Base-by-base conservation (phyloP, 2,888 invertebrate species). In the Drosophila cognata region DNA sequence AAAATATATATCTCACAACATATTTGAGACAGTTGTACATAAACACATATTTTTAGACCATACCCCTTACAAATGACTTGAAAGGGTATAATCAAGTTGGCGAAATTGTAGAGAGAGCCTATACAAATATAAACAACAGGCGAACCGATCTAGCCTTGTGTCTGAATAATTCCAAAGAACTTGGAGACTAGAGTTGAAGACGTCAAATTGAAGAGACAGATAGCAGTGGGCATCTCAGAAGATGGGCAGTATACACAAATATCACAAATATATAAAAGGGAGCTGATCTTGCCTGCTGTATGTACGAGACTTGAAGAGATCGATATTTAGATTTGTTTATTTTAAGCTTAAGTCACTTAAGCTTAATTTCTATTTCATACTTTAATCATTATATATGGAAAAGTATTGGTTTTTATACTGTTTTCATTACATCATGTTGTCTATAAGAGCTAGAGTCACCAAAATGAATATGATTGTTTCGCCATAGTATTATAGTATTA, bases 1-100 rank as follows among this genome's bases (percentile, higher is more conserved):
- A 84, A 89, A 88, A 84, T 80, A 89, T 84, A 89, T 86, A 81
- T 84, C 64, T 74, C 84, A 67, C 67, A 73, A 79, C 72, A 70
- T 67, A 73, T 65, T 61, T 41, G 25, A 48, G 51, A 29, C 60
- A 48, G n/a, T 56, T 33, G 38, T n/a, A 57, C 11, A 69, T 25
- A 69, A 35, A 50, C 35, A 70, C 46, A 60, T 43, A 41, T 35
- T 69, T 28, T 29, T 52, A 51, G 51, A 53, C 10, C 31, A 13
- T 21, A 16, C 29, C 4, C 18, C 11, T 18, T 8, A 16, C 1
- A 16, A 4, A 46, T 16, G 16, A 8, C 16, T 25, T 25, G 8
- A 46, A 1, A 46, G 46, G 16, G 25, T 16, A 16, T 46, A 16
- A 2, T 25, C 46, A 25, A 21, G 4, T 16, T 46, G 13, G 21